Evolutionary conservation across 2,797 vertebrate species (phyloP).

Genomic region (Miichthys miiuy): DNA sequence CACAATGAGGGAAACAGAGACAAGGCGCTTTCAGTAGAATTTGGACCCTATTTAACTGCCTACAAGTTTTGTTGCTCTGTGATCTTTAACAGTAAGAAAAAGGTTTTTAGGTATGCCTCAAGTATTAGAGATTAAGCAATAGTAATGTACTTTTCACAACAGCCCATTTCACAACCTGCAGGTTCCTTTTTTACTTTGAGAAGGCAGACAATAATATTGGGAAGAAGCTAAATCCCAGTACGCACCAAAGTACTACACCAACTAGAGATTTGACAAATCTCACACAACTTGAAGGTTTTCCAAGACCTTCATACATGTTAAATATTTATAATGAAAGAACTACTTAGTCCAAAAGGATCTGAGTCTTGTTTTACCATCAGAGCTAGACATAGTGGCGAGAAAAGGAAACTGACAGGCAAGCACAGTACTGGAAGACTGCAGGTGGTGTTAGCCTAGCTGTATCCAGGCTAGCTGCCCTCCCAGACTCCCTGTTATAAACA

Average conservation of each 20-base stretch:
- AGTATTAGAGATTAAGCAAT: slow-evolving; percentile 53
- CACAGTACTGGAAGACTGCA: slow-evolving; percentile 55
- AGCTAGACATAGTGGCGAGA: neutral
- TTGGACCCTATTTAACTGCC: slow-evolving; percentile 38
- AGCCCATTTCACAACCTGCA: slow-evolving; percentile 35
- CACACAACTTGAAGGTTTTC: slow-evolving; percentile 10
- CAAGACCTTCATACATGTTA: slow-evolving; percentile 6
- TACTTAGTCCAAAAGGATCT: slow-evolving; percentile 13
- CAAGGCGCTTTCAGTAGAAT: slow-evolving; percentile 33
- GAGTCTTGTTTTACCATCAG: slow-evolving; percentile 10
- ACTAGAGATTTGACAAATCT: slow-evolving; percentile 15
- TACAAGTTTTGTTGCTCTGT: slow-evolving; percentile 30
- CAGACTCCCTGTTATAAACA: slow-evolving; percentile 78
- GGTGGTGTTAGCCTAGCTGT: slow-evolving; percentile 58
- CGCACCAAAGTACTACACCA: neutral
- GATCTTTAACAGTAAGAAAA: slow-evolving; percentile 43
- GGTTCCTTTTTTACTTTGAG: slow-evolving; percentile 28
- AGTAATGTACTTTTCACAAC: slow-evolving; percentile 33
- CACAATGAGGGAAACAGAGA: slow-evolving; percentile 22
- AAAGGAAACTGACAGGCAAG: slow-evolving; percentile 15
- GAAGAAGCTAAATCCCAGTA: neutral
- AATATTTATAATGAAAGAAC: slow-evolving; percentile 35
- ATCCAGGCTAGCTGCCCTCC: slow-evolving; percentile 50
- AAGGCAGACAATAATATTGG: slow-evolving; percentile 4
- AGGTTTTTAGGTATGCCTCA: slow-evolving; percentile 34